These are phyloP conservation scores for Brachyhypopomus occidentalis DNA, from an alignment of 2,113 vertebrate species.

Conservation along the genomic window DNA sequence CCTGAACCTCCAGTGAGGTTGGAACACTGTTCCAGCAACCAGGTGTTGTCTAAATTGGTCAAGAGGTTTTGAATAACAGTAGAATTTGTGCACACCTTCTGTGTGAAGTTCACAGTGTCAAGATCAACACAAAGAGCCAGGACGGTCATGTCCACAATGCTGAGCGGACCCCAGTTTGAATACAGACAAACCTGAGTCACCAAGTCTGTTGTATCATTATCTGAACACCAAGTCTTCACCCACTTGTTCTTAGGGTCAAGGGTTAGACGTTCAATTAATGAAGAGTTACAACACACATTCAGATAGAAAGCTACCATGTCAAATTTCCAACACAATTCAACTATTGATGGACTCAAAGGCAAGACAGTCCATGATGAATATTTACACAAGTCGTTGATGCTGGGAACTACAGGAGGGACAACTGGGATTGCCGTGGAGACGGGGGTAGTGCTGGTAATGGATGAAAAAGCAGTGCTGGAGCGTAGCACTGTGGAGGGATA, in stretches of 20 bases:
- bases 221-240: slow-evolving; percentile 66
- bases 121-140: slow-evolving; percentile 73
- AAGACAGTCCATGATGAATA: slow-evolving; percentile 67
- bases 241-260: slow-evolving; percentile 70
- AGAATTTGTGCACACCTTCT: slow-evolving; percentile 68
- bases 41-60: slow-evolving; percentile 73
- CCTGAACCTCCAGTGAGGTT: slow-evolving; percentile 61
- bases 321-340: slow-evolving; percentile 72
- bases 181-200: slow-evolving; percentile 70
- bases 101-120: slow-evolving; percentile 73
- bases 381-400: slow-evolving; percentile 66
- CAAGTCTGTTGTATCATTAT: slow-evolving; percentile 47
- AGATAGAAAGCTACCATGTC: slow-evolving; percentile 68
- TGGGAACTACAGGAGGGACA: slow-evolving; percentile 12
- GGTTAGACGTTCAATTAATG: slow-evolving; percentile 63
- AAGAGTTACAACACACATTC: slow-evolving; percentile 70
- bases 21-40: slow-evolving; percentile 72
- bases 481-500: neutral
- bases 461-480: neutral
- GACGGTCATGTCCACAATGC: slow-evolving; percentile 75
- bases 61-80: slow-evolving; percentile 71
- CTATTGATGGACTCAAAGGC: slow-evolving; percentile 68
- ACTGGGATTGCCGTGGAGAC: neutral
- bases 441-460: neutral
- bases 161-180: slow-evolving; percentile 68